Conservation (phyloP, 2,888 invertebrate genomes). For the Nomada fucata region DNA sequence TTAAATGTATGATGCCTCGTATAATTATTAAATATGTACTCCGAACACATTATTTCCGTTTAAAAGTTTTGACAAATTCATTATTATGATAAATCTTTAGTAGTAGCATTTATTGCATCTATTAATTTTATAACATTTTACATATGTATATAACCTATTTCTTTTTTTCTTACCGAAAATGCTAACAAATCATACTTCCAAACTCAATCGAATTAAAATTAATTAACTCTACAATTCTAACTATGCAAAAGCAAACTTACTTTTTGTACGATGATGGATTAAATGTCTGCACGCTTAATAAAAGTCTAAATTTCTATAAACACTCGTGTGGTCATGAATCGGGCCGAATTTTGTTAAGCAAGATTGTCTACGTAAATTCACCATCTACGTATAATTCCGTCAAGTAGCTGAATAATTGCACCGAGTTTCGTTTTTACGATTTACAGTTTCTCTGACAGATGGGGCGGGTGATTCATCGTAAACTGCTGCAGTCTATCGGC, state of each 20-base stretch:
- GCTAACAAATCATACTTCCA: not conserved
- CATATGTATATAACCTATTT: constrained; percentile 13
- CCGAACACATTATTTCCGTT: not conserved
- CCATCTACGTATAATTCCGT: constrained; percentile 59
- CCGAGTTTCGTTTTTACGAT: constrained; percentile 56
- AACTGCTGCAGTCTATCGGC: not conserved
- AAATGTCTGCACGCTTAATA: constrained; percentile 15
- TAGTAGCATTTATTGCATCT: not conserved
- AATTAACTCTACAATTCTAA: not conserved
- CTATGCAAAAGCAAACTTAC: constrained; percentile 32
- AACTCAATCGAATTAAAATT: not conserved
- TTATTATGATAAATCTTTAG: not conserved
- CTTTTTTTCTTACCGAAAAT: not conserved
- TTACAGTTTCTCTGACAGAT: constrained; percentile 53
- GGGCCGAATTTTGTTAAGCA: constrained; percentile 5
- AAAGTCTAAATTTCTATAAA: constrained; percentile 27
- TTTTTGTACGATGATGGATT: constrained; percentile 15
- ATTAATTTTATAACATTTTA: not conserved
- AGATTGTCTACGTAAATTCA: constrained; percentile 36
- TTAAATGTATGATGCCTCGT: constrained; percentile 11
- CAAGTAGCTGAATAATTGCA: constrained; percentile 57
- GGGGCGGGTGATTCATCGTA: constrained; percentile 30
- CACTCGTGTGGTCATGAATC: constrained; percentile 3
- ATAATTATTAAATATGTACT: not conserved
- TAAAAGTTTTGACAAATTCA: not conserved